Conservation (phyloP, 2,113 vertebrate genomes). For the Spizaetus ornatus region DNA sequence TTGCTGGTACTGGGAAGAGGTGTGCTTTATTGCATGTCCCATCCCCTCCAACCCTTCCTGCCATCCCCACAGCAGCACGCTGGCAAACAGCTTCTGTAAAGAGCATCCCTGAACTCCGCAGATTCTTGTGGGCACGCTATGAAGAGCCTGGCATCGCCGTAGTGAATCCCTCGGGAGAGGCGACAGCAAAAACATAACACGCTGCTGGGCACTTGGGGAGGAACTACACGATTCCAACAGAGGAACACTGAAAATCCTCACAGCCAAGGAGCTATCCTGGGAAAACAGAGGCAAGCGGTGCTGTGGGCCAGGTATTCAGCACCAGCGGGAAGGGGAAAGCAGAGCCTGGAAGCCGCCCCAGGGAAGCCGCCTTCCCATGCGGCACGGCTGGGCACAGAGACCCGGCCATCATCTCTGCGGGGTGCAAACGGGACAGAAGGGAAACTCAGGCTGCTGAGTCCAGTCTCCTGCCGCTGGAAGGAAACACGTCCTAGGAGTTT, state of each 20-base stretch:
- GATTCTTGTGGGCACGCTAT: accelerated
- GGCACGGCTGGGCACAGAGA: background rate
- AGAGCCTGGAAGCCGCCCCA: background rate
- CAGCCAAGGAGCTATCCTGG: background rate
- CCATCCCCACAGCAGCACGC: background rate
- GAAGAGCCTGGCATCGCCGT: background rate
- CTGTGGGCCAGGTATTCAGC: background rate
- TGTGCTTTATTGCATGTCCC: background rate
- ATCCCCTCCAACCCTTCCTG: background rate
- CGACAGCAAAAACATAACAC: background rate
- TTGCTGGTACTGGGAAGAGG: background rate
- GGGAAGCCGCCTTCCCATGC: background rate
- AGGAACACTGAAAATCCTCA: background rate
- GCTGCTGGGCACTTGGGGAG: background rate
- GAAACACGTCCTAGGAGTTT: background rate
- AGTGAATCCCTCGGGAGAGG: background rate
- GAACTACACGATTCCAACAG: background rate
- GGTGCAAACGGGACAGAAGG: too few species aligned
- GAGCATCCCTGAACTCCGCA: background rate
- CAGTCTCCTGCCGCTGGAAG: background rate
- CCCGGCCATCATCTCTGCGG: accelerated
- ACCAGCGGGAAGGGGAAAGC: background rate
- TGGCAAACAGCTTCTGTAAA: background rate
- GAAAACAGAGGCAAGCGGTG: background rate
- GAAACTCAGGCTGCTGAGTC: background rate